Percentiles rank a stretch among this genome's conserved stretches.
Conservation (phyloP, 1,140 invertebrate genomes). For the Odontomachus brunneus region DNA sequence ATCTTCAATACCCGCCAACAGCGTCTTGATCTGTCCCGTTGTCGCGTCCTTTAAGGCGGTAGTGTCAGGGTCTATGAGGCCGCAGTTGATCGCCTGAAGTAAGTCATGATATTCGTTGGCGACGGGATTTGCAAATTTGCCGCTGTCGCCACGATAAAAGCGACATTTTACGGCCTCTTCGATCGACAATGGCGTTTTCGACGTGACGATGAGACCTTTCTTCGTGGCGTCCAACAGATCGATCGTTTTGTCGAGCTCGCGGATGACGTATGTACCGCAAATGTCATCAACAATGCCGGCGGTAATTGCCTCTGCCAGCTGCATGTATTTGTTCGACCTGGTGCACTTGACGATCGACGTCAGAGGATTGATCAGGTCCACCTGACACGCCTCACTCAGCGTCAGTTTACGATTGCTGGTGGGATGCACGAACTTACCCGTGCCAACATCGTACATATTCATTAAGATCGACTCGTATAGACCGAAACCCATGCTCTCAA, state of each 20-base stretch:
- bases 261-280: slow-evolving; percentile 87
- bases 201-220: slow-evolving; percentile 91
- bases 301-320: slow-evolving; percentile 91
- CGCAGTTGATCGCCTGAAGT: slow-evolving; percentile 89
- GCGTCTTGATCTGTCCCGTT: slow-evolving; percentile 90
- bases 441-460: slow-evolving; percentile 91
- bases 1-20: slow-evolving; percentile 91
- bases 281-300: slow-evolving; percentile 91
- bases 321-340: slow-evolving; percentile 89
- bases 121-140: slow-evolving; percentile 92
- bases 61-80: slow-evolving; percentile 91
- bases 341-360: slow-evolving; percentile 92
- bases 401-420: slow-evolving; percentile 91
- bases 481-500: slow-evolving; percentile 92
- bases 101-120: slow-evolving; percentile 90
- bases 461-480: slow-evolving; percentile 93
- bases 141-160: slow-evolving; percentile 91
- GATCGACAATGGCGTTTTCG: slow-evolving; percentile 89
- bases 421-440: slow-evolving; percentile 93
- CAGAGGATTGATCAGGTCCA: slow-evolving; percentile 93
- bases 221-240: slow-evolving; percentile 90
- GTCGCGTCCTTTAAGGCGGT: slow-evolving; percentile 92
- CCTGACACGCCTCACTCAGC: slow-evolving; percentile 91
- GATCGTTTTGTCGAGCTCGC: slow-evolving; percentile 79
- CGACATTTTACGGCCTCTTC: slow-evolving; percentile 92